These are phyloP conservation scores for Pygoscelis antarcticus DNA, from an alignment of 2,113 vertebrate genomes.

Conservation along the genomic window DNA sequence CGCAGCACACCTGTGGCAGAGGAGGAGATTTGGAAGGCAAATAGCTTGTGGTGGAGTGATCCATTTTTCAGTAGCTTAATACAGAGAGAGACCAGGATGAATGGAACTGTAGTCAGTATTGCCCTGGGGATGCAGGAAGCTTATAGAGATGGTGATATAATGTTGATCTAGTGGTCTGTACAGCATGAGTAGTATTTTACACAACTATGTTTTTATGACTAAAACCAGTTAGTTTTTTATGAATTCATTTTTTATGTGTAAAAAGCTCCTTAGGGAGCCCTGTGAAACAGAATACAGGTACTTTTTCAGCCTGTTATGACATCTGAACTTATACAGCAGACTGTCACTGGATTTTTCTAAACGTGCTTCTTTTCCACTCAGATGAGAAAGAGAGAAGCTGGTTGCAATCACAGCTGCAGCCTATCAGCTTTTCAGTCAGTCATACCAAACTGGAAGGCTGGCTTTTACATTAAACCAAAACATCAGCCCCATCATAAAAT, in stretches of 20 bases:
- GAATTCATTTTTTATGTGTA: not conserved
- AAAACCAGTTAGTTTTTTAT: not conserved
- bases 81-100: not conserved
- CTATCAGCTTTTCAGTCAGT: not conserved
- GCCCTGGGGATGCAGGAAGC: not conserved
- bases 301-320: not conserved
- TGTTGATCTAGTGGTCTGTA: not conserved
- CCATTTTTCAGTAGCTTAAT: not conserved
- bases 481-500: not conserved
- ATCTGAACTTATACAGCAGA: not conserved
- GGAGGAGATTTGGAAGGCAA: not conserved
- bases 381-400: not conserved
- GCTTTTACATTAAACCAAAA: not conserved
- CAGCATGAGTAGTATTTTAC: not conserved
- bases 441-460: not conserved
- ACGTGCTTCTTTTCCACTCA: not conserved
- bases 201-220: not conserved
- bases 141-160: not conserved
- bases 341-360: not conserved
- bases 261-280: not conserved
- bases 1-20: not conserved
- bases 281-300: not conserved
- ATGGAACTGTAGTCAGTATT: not conserved
- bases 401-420: not conserved
- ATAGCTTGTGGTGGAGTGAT: not conserved